phyloP scores from a whole-genome alignment of 2,797 vertebrate genomes.

The Etheostoma perlongum region DNA sequence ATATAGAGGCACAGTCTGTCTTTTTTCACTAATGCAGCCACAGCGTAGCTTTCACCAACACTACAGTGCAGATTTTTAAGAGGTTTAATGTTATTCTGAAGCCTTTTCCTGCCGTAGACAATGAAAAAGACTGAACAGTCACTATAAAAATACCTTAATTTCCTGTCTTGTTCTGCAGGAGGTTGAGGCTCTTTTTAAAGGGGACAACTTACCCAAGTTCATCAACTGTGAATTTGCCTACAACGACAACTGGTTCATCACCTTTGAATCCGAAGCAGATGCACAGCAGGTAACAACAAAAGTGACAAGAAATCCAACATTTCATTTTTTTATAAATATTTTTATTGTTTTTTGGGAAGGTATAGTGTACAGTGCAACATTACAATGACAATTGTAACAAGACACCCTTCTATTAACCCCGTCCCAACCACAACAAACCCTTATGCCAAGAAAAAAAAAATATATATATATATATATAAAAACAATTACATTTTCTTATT shows the following conservation, averaged over 20 bases:
- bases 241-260: slow-evolving; percentile 99
- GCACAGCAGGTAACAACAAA: slow-evolving; percentile 92
- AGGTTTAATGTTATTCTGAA: not conserved
- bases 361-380: too few species aligned
- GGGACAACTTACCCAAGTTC: slow-evolving; percentile 96
- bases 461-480: too few species aligned
- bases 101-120: not conserved
- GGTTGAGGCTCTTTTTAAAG: slow-evolving; percentile 97
- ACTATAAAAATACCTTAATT: too few species aligned
- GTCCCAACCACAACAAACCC: too few species aligned
- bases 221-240: slow-evolving; percentile 99
- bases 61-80: not conserved
- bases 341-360: too few species aligned
- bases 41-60: not conserved
- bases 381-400: too few species aligned
- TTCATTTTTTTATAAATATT: not conserved
- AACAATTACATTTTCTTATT: not conserved
- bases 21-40: not conserved
- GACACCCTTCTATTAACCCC: too few species aligned
- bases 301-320: not conserved
- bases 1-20: not conserved
- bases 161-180: slow-evolving; percentile 83
- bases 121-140: not conserved
- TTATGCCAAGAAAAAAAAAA: too few species aligned
- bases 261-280: slow-evolving; percentile 98